Evolutionary conservation across 2,797 vertebrate species (phyloP), one percentile per base, ranked within the genome.

Genomic region (Tenualosa thibaudeaui): DNA sequence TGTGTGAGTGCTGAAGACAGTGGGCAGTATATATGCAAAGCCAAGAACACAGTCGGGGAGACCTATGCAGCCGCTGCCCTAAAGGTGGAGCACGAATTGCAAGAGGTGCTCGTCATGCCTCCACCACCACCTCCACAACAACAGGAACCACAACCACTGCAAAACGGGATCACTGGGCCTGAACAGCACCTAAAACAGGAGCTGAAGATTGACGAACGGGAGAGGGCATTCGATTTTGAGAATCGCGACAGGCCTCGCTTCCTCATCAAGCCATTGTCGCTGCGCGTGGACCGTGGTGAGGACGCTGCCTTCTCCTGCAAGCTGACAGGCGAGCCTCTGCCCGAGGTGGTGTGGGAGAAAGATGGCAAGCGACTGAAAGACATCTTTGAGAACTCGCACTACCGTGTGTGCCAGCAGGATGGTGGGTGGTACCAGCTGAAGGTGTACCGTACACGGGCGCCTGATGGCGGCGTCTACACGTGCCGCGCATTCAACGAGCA

Each of bases 21-120:
- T 0, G 98, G 98, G 40, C 96, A 98, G 90, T 99, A 99, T 0
- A 91, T 98, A 88, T 99, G 97, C 93, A 96, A 96, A 90, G 97
- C 97, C 54, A 96, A 93, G 89, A 99, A 99, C 87, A 94, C 91
- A 0, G 82, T 97, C 0, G 98, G 97, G 0, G 98, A 99, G 94
- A 98, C 97, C 12, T 98, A 96, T 0, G 97, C 97, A 0, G 97
- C 97, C 0, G 97, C 97, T 0, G 91, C 95, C 0, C 94, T 99
- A 82, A 97, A 95, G 71, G 97, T 98, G 89, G 96, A 92, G 85
- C 86, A 50, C 0, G 93, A 94, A 56, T 62, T 5, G 0, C 92
- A 81, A 83, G 83, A 43, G 90, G 94, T 78, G 81, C n/a, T 87
- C 62, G 84, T 82, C 81, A 90, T 91, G 13, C 56, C 54, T 2